These are phyloP conservation scores for Pristionchus arcanus DNA, from an alignment of 2,888 invertebrate species.

Conservation along the genomic window DNA sequence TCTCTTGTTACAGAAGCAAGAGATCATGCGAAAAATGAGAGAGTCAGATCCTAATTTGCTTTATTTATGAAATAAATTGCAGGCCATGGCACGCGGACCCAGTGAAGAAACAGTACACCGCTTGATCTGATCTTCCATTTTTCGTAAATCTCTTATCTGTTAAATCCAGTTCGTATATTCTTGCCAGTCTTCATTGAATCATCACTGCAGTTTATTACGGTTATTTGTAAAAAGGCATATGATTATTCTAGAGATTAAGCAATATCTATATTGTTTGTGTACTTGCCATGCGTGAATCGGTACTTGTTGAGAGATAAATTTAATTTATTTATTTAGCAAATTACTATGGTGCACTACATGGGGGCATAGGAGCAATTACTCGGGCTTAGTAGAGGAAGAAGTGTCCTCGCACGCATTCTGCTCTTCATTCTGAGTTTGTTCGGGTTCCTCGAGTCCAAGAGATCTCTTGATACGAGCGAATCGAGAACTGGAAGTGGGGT, in stretches of 20 bases:
- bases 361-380: background rate
- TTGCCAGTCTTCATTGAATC: conserved; percentile 37
- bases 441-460: conserved; percentile 11
- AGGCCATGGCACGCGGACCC: conserved; percentile 12
- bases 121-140: background rate
- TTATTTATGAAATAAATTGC: no score
- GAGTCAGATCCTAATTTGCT: no score
- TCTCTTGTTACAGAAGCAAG: no score
- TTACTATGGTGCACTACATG: background rate
- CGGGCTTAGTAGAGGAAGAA: background rate
- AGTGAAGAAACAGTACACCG: conserved; percentile 21
- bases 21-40: no score
- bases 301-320: conserved; percentile 31
- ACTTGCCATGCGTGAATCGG: conserved; percentile 30
- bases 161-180: background rate
- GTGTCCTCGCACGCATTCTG: background rate
- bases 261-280: background rate
- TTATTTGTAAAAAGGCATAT: conserved; percentile 28
- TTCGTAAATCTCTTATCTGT: background rate
- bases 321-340: conserved; percentile 24
- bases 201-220: conserved; percentile 16
- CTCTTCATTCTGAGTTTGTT: background rate
- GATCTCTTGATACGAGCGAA: conserved; percentile 17
- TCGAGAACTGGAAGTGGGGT: background rate
- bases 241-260: conserved; percentile 25